phyloP scores from a whole-genome alignment of 2,113 vertebrate species.

The Hyla sarda region DNA sequence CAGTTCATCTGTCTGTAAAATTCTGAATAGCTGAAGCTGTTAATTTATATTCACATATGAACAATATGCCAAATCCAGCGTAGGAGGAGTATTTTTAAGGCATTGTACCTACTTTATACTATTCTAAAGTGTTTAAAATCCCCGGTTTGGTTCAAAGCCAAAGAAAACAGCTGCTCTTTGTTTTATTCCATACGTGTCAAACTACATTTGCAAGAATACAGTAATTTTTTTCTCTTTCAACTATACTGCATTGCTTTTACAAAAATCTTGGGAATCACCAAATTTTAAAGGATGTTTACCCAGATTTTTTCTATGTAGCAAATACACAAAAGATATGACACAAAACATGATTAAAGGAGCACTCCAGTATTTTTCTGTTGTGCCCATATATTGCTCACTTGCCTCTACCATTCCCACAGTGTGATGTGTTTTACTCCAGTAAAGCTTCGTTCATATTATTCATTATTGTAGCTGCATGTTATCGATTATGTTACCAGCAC shows the following conservation, averaged over 20 bases:
- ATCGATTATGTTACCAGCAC: too few relatives aligned
- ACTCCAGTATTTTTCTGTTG: too few relatives aligned
- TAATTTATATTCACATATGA: conserved; percentile 47
- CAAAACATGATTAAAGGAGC: too few relatives aligned
- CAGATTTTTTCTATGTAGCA: too few relatives aligned
- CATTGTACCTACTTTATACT: background rate
- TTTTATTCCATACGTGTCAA: conserved; percentile 22
- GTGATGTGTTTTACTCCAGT: too few relatives aligned
- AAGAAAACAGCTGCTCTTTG: conserved; percentile 41
- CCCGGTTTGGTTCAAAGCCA: conserved; percentile 32
- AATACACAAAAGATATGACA: too few relatives aligned
- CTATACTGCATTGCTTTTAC: background rate
- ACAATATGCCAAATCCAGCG: conserved; percentile 44
- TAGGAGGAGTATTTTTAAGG: conserved; percentile 43
- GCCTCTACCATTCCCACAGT: too few relatives aligned
- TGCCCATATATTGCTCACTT: too few relatives aligned
- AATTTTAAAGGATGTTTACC: too few relatives aligned
- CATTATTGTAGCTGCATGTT: too few relatives aligned
- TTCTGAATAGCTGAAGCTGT: conserved; percentile 30
- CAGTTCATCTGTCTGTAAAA: conserved; percentile 44
- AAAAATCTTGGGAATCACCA: background rate
- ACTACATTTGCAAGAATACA: conserved; percentile 9
- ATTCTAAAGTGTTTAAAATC: conserved; percentile 46
- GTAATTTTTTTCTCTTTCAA: conserved; percentile 15
- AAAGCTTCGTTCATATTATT: too few relatives aligned